Evolutionary conservation across 2,888 invertebrate species (phyloP).

Genomic region (Tethea ocularis): DNA sequence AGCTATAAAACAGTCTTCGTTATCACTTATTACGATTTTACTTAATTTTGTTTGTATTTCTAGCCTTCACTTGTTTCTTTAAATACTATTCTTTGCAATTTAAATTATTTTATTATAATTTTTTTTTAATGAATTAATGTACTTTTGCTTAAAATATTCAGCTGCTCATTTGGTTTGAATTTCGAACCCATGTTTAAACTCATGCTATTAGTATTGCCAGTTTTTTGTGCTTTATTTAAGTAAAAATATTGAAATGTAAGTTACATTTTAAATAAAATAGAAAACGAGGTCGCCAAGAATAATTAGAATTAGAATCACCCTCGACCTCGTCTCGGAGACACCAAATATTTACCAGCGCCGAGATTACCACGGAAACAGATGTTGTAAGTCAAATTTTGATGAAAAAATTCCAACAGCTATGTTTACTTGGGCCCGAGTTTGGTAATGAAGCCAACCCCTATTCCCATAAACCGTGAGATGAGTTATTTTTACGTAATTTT

Average conservation of each 20-base stretch:
- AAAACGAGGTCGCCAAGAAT: not conserved
- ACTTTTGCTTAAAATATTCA: no score
- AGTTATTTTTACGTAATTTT: constrained; percentile 45
- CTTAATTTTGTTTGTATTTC: not conserved
- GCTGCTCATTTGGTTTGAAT: no score
- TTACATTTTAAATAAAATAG: not conserved
- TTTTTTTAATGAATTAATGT: no score
- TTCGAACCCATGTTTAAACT: not conserved
- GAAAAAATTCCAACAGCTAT: constrained; percentile 62
- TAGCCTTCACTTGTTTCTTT: not conserved
- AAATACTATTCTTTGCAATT: not conserved
- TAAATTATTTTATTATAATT: not conserved
- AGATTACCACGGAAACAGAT: constrained; percentile 70
- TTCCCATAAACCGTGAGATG: constrained; percentile 44
- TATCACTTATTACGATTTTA: not conserved
- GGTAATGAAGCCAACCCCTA: constrained; percentile 54
- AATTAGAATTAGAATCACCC: not conserved
- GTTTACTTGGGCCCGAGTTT: constrained; percentile 58
- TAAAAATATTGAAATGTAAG: no score
- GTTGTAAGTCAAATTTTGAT: constrained; percentile 72
- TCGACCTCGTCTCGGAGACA: constrained; percentile 17
- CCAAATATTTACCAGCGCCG: constrained; percentile 67
- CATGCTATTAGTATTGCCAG: no score
- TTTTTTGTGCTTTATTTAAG: no score
- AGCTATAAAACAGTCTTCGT: not conserved